Conservation (phyloP, 2,888 invertebrate genomes). For the Cheilosia impressa region DNA sequence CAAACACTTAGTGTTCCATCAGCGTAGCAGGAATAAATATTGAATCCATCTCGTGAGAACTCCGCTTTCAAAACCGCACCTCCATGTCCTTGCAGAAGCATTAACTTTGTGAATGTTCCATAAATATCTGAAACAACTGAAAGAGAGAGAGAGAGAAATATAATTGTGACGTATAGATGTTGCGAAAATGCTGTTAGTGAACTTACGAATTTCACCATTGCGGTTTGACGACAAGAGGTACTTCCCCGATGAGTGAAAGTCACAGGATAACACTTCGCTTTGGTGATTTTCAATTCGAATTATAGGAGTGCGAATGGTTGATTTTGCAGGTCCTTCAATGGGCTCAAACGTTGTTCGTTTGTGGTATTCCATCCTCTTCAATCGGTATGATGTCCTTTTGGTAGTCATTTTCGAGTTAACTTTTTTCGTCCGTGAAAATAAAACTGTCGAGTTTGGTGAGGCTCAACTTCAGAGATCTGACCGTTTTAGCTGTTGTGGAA, state of each 20-base stretch:
- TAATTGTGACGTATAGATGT: neutral
- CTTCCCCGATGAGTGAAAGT: conserved; percentile 44
- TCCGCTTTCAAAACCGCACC: conserved; percentile 97
- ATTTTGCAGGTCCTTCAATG: neutral
- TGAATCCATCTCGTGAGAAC: conserved; percentile 92
- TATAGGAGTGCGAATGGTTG: conserved; percentile 7
- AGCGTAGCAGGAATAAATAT: conserved; percentile 95
- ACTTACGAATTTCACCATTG: conserved; percentile 48
- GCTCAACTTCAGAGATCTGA: neutral
- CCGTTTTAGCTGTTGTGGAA: neutral
- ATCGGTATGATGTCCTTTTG: neutral
- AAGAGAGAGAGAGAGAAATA: conserved; percentile 62
- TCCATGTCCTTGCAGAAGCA: conserved; percentile 96
- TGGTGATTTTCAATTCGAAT: conserved; percentile 49
- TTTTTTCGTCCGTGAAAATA: too few relatives aligned
- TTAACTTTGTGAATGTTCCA: conserved; percentile 98
- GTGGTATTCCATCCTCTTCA: conserved; percentile 77
- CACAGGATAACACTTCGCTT: conserved; percentile 34
- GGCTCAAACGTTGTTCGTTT: conserved; percentile 23
- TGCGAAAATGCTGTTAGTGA: neutral
- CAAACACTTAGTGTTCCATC: conserved; percentile 97
- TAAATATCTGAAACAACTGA: conserved; percentile 97
- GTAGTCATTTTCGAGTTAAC: neutral
- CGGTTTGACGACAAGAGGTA: conserved; percentile 29
- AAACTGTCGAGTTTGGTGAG: too few relatives aligned